Conservation (phyloP, 2,888 invertebrate genomes). For the Metellina segmentata region DNA sequence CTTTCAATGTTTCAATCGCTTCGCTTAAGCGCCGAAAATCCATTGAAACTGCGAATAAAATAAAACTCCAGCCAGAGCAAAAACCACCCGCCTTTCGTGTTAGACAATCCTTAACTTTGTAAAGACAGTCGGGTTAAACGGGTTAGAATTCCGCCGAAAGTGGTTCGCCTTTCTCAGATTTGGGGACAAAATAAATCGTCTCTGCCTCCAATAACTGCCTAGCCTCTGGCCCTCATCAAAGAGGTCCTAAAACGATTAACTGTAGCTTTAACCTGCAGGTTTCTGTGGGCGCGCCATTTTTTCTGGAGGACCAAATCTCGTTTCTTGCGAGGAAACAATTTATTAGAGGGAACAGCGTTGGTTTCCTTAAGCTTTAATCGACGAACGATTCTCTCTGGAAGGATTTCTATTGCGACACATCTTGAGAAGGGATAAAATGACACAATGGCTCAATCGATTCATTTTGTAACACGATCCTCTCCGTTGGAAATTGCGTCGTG, state of each 20-base stretch:
- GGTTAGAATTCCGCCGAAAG: constrained; percentile 3
- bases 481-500: not conserved
- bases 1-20: too few species aligned
- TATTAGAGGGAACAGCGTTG: constrained; percentile 8
- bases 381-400: not conserved
- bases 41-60: too few species aligned
- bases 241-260: constrained; percentile 56
- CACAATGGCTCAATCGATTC: not conserved
- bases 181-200: constrained; percentile 37
- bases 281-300: not conserved
- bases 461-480: not conserved
- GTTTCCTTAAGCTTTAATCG: constrained; percentile 15
- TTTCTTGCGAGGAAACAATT: constrained; percentile 8
- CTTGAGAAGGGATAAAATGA: not conserved
- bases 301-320: not conserved
- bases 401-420: not conserved
- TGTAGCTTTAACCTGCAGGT: constrained; percentile 38
- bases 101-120: too few species aligned
- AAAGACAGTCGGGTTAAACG: not conserved
- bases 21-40: too few species aligned
- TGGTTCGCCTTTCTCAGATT: constrained; percentile 21
- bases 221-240: constrained; percentile 39
- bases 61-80: too few species aligned
- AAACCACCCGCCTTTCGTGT: too few species aligned
- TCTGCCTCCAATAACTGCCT: constrained; percentile 38